Evolutionary conservation across 2,888 invertebrate species (phyloP).

Genomic region (Melanostoma mellinum): DNA sequence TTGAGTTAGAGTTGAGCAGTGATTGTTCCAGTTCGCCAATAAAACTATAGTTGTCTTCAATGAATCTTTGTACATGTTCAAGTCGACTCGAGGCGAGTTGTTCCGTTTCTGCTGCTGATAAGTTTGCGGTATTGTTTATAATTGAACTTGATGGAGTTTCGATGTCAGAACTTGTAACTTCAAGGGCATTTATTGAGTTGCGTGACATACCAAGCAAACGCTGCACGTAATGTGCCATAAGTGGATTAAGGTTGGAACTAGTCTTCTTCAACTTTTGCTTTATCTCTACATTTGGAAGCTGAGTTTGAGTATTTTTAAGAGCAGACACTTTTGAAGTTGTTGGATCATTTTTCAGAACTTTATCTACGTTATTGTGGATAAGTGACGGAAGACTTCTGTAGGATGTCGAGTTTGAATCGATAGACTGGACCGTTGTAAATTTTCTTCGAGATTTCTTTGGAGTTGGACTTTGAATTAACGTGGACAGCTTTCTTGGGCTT

Average conservation of each 20-base stretch:
- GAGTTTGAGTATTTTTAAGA: neutral
- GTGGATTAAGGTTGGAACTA: slow-evolving; percentile 77
- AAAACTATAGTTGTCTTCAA: slow-evolving; percentile 80
- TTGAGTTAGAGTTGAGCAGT: slow-evolving; percentile 73
- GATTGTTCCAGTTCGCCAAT: slow-evolving; percentile 79
- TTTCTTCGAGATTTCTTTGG: slow-evolving; percentile 33
- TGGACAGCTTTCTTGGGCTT: slow-evolving; percentile 74
- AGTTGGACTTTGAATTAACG: slow-evolving; percentile 66
- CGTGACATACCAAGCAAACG: slow-evolving; percentile 83
- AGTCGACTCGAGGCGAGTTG: slow-evolving; percentile 74
- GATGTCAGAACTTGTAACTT: slow-evolving; percentile 82
- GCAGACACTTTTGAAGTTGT: neutral
- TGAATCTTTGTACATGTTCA: slow-evolving; percentile 77
- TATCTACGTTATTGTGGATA: slow-evolving; percentile 45
- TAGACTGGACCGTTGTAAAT: slow-evolving; percentile 9
- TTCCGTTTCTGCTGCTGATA: slow-evolving; percentile 70
- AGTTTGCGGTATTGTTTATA: slow-evolving; percentile 81
- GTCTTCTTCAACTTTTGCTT: slow-evolving; percentile 7
- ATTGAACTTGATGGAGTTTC: slow-evolving; percentile 83
- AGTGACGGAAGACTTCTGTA: slow-evolving; percentile 60
- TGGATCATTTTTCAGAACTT: slow-evolving; percentile 31
- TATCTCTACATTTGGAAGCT: neutral
- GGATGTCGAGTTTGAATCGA: slow-evolving; percentile 58
- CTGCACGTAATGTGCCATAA: slow-evolving; percentile 82
- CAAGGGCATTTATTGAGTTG: slow-evolving; percentile 82